Conservation (phyloP, 2,113 vertebrate species). For the pig (Sus scrofa) region DNA sequence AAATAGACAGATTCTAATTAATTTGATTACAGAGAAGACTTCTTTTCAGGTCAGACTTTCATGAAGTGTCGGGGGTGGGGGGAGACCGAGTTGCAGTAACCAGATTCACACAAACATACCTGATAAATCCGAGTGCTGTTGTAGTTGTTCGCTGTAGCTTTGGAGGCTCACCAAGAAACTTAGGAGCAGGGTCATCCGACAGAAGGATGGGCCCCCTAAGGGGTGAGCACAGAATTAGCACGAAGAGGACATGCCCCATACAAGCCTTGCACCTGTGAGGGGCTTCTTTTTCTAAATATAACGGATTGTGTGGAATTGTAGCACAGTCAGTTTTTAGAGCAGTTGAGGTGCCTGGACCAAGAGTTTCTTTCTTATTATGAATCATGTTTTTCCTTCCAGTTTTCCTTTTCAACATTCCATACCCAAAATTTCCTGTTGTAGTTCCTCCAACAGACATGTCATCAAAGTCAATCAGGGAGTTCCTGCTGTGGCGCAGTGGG, state of each 20-base stretch:
- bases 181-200: neutral
- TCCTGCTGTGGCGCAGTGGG: too few relatives aligned
- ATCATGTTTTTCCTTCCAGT: neutral
- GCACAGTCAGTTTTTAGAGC: neutral
- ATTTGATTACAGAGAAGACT: constrained; percentile 1
- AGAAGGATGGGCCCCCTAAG: neutral
- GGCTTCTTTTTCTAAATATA: constrained; percentile 3
- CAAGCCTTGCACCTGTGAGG: neutral
- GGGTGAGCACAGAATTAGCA: neutral
- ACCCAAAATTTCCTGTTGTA: neutral
- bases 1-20: neutral
- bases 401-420: neutral
- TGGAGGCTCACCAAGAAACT: neutral
- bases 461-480: neutral
- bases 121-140: neutral
- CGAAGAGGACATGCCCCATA: neutral
- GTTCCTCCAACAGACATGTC: neutral
- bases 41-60: neutral
- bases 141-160: neutral
- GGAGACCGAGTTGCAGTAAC: neutral
- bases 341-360: neutral
- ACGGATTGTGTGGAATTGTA: neutral
- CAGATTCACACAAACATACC: neutral
- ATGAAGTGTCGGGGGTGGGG: neutral
- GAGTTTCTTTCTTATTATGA: constrained; percentile 12